Base-by-base conservation (phyloP, 1,140 invertebrate genomes). In the Caenorhabditis brenneri region DNA sequence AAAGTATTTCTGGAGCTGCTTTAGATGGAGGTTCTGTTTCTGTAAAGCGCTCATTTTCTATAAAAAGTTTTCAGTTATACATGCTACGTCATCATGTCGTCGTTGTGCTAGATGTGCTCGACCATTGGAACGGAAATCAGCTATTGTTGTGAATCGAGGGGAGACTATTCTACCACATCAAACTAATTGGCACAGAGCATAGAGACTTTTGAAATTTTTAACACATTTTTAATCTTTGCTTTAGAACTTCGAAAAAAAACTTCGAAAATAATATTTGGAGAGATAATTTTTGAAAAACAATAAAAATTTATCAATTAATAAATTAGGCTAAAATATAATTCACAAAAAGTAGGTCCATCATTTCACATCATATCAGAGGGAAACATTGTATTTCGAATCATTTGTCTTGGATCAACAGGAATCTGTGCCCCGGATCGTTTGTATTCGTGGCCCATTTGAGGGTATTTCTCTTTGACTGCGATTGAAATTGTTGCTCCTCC, bases 1-100 rank as follows among this genome's bases (percentile, higher is more conserved):
- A 83, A 33, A 58, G 82, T 39, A 82, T 83, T 42, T 79, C 82
- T 31, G 69, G 69, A 79, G 82, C 82, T 55, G 69, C 82, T 16
- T 39, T 79, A 48, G 53, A 48, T 42, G 78, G 65, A 6, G 33
- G 39, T 78, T 48, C 12, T 10, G 4, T 49, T 24, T 27, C n/a
- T n/a, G n/a, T n/a, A n/a, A 12, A 2, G 24, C 12, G 39, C 31
- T 16, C 1, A 31, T 10, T 29, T 24, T 39, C 3, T 46, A 39
- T 15, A 2, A 27, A 22, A 79, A 12, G 6, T 42, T 83, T 83
- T 10, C 65, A 74, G 65, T 42, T 24, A 29, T 29, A 33, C 36
- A 78, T 36, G n/a, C 81, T 0, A 31, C 46, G 10, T 49, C 42
- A 9, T 74, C 55, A 7, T 82, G 81, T 39, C 81, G 81, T 74